phyloP scores from a whole-genome alignment of 1,140 invertebrate genomes.

The Babylonia areolata region DNA sequence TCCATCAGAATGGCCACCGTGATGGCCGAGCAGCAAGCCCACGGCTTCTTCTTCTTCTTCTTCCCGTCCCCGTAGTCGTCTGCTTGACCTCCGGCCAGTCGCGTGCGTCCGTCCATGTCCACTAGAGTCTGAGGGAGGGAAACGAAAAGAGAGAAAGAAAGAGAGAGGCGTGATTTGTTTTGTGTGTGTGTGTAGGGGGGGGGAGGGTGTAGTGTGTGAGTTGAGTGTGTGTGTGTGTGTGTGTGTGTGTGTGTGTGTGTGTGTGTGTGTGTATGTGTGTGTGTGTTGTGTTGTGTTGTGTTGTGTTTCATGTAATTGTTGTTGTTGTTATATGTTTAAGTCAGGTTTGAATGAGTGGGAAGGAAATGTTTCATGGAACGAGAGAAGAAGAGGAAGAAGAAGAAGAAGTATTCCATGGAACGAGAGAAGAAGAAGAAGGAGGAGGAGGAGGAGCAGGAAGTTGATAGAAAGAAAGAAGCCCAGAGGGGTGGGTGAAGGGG shows the following conservation, averaged over 20 bases:
- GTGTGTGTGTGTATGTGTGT: background rate
- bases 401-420: background rate
- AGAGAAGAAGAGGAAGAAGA: background rate
- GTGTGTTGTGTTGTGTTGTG: background rate
- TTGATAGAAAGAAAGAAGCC: background rate
- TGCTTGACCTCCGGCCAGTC: background rate
- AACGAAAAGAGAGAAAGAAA: too few species aligned
- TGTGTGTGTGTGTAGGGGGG: too few species aligned
- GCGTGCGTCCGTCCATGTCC: conserved; percentile 27
- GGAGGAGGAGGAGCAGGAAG: background rate
- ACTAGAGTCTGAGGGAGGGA: conserved; percentile 43
- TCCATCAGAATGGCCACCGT: conserved; percentile 42
- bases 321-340: too few species aligned
- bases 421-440: background rate
- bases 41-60: too few species aligned
- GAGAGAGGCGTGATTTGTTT: background rate
- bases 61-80: background rate
- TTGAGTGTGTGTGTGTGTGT: background rate
- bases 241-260: background rate
- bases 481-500: background rate
- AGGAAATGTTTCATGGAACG: background rate
- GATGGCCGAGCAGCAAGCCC: background rate
- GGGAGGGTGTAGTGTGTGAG: too few species aligned
- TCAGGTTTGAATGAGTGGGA: background rate
- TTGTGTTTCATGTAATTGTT: too few species aligned